A percentile compares a stretch with the other conserved stretches of the same genome.
These are phyloP conservation scores for Pithecia hirsuta DNA, from an alignment of 2,797 vertebrate species.

Conservation along the genomic window DNA sequence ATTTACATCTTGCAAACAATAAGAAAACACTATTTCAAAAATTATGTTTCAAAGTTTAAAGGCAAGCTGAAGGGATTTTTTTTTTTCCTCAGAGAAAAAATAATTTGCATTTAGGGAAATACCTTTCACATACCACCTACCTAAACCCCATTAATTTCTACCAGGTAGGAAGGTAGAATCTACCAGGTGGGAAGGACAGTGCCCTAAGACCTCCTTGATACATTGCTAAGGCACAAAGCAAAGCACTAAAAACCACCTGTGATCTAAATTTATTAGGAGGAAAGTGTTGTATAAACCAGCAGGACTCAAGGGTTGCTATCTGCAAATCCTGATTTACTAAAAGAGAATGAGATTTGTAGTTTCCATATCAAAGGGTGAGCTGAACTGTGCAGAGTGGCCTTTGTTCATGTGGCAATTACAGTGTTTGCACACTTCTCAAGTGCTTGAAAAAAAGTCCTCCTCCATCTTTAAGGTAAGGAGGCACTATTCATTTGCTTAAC, in stretches of 20 bases:
- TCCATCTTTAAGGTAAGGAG: no score
- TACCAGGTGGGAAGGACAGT: not conserved
- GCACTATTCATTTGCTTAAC: not conserved
- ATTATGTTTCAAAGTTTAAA: slow-evolving; percentile 1
- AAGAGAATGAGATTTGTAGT: not conserved
- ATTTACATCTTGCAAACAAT: not conserved
- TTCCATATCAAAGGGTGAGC: not conserved
- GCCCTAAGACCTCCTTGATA: not conserved
- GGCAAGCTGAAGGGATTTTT: not conserved
- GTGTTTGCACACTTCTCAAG: not conserved
- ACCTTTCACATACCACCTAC: not conserved
- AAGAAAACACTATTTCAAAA: not conserved
- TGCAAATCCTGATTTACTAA: not conserved
- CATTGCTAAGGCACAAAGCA: not conserved
- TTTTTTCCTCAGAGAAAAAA: not conserved
- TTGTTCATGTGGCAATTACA: not conserved
- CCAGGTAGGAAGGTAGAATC: not conserved
- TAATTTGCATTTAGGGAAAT: not conserved
- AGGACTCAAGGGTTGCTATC: not conserved
- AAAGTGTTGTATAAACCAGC: not conserved
- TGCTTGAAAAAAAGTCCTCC: not conserved
- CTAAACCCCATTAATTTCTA: not conserved
- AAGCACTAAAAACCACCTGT: not conserved
- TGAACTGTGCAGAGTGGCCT: not conserved
- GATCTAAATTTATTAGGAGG: not conserved